These are phyloP conservation scores for Oscheius myriophilus DNA, from an alignment of 2,888 invertebrate species.

Conservation along the genomic window DNA sequence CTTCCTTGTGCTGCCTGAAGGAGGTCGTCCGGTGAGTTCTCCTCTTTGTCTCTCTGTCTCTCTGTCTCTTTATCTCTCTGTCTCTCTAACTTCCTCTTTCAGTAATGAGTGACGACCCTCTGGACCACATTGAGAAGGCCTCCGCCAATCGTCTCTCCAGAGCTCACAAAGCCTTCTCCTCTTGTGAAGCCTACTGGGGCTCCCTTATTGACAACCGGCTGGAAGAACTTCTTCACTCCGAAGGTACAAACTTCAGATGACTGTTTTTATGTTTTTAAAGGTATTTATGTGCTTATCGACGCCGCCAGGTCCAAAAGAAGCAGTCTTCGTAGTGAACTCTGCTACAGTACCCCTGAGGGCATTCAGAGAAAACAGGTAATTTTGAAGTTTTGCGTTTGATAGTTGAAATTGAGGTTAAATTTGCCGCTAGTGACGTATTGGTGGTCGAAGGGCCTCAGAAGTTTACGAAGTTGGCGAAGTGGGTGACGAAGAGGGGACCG, in stretches of 20 bases:
- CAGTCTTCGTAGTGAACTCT: constrained; percentile 6
- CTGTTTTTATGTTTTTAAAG: not conserved
- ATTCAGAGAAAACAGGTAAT: constrained; percentile 1
- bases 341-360: constrained; percentile 1
- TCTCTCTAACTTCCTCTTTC: not conserved
- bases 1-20: too few species aligned
- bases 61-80: too few species aligned
- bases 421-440: not conserved
- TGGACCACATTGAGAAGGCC: too few species aligned
- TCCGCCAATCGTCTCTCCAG: not conserved
- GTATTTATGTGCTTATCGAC: not conserved
- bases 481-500: constrained; percentile 2
- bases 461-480: constrained; percentile 9
- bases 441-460: not conserved
- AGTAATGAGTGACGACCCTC: too few species aligned
- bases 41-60: too few species aligned
- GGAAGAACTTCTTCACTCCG: not conserved
- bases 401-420: constrained; percentile 11
- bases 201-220: constrained; percentile 2
- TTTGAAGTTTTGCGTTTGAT: too few species aligned
- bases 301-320: constrained; percentile 5
- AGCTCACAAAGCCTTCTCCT: not conserved
- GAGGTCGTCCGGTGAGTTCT: not conserved
- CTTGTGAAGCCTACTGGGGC: constrained; percentile 11
- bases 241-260: not conserved